Percentiles rank a stretch among this genome's conserved stretches.
Evolutionary conservation across 2,888 invertebrate genomes (phyloP).

Genomic region (Tetanocera ferruginea): DNA sequence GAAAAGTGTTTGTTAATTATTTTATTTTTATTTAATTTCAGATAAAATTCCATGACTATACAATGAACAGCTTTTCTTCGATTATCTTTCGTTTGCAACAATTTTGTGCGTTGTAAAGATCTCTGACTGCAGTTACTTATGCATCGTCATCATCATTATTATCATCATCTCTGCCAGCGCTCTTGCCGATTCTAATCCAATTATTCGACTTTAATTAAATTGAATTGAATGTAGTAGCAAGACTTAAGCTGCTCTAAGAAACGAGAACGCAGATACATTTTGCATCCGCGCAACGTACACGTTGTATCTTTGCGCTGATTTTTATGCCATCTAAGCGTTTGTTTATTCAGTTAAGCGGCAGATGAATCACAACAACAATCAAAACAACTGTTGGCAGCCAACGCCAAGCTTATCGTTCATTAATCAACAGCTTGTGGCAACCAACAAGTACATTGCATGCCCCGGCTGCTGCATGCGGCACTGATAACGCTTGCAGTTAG

Average conservation of each 20-base stretch:
- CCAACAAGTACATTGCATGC: slow-evolving; percentile 16
- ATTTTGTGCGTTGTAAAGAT: slow-evolving; percentile 11
- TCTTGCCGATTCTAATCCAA: slow-evolving; percentile 29
- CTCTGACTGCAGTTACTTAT: not conserved
- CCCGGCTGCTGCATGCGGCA: not conserved
- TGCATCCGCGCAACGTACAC: not conserved
- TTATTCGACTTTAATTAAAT: slow-evolving; percentile 25
- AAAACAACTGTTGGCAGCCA: slow-evolving; percentile 16
- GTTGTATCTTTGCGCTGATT: not conserved
- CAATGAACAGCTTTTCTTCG: slow-evolving; percentile 7
- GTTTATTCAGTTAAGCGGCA: slow-evolving; percentile 21
- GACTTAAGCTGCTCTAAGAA: not conserved
- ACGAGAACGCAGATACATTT: not conserved
- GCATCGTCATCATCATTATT: not conserved
- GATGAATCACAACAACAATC: slow-evolving; percentile 35
- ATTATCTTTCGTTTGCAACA: slow-evolving; percentile 24
- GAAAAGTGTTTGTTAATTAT: not conserved
- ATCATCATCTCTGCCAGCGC: slow-evolving; percentile 9
- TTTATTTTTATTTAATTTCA: not conserved
- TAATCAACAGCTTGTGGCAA: slow-evolving; percentile 21
- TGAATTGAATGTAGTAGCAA: slow-evolving; percentile 21
- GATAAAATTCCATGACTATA: slow-evolving; percentile 6
- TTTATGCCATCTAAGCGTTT: slow-evolving; percentile 23
- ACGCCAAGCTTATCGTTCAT: slow-evolving; percentile 31
- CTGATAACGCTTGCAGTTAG: not conserved